Conservation (phyloP, 2,888 invertebrate genomes). For the Trisateles emortualis region DNA sequence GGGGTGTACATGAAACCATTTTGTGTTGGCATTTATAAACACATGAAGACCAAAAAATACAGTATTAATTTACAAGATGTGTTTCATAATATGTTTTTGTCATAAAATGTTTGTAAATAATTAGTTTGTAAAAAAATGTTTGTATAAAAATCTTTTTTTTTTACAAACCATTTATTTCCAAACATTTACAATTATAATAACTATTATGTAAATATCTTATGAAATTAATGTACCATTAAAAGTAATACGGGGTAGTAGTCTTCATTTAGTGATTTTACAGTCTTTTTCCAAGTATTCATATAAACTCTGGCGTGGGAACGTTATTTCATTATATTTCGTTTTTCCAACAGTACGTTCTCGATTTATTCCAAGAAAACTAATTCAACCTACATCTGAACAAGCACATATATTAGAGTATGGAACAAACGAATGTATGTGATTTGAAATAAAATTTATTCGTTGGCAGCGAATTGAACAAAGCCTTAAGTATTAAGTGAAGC, state of each 20-base stretch:
- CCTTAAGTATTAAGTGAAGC: conserved; percentile 69
- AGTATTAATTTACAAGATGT: too few species aligned
- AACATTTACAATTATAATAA: too few species aligned
- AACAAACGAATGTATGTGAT: conserved; percentile 58
- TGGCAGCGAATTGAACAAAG: conserved; percentile 66
- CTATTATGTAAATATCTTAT: too few species aligned
- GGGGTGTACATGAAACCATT: too few species aligned
- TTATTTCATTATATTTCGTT: conserved; percentile 22
- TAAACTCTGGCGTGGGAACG: conserved; percentile 5
- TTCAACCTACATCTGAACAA: conserved; percentile 21
- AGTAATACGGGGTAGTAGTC: conserved; percentile 41
- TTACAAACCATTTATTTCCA: too few species aligned
- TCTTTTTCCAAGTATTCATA: conserved; percentile 1
- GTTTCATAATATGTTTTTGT: too few species aligned
- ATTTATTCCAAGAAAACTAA: conserved; percentile 24
- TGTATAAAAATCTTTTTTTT: too few species aligned
- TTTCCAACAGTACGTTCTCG: conserved; percentile 12
- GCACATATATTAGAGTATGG: conserved; percentile 45
- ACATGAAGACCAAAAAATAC: too few species aligned
- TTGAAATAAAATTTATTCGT: conserved; percentile 66
- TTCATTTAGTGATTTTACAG: conserved; percentile 7
- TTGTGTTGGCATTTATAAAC: too few species aligned
- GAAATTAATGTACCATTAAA: too few species aligned
- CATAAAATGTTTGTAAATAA: too few species aligned
- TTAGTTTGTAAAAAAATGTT: too few species aligned